Evolutionary conservation across 2,888 invertebrate species (phyloP).

Genomic region (Globia sparganii): DNA sequence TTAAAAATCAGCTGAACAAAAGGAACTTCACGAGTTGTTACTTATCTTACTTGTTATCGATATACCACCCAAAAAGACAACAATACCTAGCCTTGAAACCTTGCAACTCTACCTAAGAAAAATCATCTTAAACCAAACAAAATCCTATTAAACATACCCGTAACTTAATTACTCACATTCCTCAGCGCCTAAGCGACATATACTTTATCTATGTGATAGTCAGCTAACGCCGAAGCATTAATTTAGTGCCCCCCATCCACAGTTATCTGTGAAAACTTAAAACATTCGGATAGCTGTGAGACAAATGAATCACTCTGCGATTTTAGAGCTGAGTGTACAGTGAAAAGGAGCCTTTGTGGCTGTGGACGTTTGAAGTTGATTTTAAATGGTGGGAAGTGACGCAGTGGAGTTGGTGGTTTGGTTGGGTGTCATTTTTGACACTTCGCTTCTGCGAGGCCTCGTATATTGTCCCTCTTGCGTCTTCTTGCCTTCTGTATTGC

Average conservation of each 20-base stretch:
- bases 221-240: constrained; percentile 76
- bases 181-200: constrained; percentile 67
- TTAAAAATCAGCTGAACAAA: not conserved
- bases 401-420: not conserved
- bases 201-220: constrained; percentile 71
- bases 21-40: not conserved
- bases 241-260: constrained; percentile 74
- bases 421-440: not conserved
- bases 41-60: not conserved
- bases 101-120: not conserved
- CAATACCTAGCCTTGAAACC: not conserved
- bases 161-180: constrained; percentile 67
- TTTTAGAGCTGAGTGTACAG: constrained; percentile 68
- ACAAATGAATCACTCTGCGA: constrained; percentile 84
- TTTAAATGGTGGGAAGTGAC: not conserved
- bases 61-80: not conserved
- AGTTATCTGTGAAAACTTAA: constrained; percentile 82
- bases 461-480: not conserved
- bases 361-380: not conserved
- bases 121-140: not conserved
- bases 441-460: not conserved
- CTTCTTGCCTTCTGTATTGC: not conserved
- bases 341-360: constrained; percentile 19
- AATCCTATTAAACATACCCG: constrained; percentile 16
- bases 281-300: constrained; percentile 80